A percentile compares a stretch with the other conserved stretches of the same genome.
phyloP scores from a whole-genome alignment of 1,140 invertebrate genomes.

The Drosophila bocqueti region DNA sequence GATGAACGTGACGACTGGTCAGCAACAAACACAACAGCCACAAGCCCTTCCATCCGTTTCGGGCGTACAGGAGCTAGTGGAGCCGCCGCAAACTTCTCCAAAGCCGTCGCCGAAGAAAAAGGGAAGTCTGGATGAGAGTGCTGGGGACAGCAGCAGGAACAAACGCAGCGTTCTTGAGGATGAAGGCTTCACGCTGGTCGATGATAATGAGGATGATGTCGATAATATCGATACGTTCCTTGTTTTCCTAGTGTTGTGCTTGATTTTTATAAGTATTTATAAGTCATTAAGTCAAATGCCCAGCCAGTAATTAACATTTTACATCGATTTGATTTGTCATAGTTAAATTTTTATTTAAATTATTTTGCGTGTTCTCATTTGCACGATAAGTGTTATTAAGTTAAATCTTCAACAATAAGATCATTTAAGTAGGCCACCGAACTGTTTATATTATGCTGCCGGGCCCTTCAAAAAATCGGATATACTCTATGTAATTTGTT shows the following conservation, averaged over 20 bases:
- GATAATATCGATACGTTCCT: slow-evolving; percentile 14
- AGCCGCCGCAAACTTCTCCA: slow-evolving; percentile 37
- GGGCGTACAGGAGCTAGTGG: slow-evolving; percentile 72
- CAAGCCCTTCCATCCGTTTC: slow-evolving; percentile 33
- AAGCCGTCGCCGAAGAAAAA: slow-evolving; percentile 8
- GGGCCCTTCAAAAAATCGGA: slow-evolving; percentile 68
- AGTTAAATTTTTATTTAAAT: slow-evolving; percentile 80
- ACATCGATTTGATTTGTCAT: slow-evolving; percentile 56
- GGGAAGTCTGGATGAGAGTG: slow-evolving; percentile 39
- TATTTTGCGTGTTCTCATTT: slow-evolving; percentile 74
- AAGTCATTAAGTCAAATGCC: background rate
- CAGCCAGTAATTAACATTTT: slow-evolving; percentile 21
- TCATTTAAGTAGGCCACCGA: slow-evolving; percentile 67
- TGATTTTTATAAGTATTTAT: slow-evolving; percentile 28
- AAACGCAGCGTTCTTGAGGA: slow-evolving; percentile 5
- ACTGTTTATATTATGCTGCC: slow-evolving; percentile 43
- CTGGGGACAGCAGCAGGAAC: slow-evolving; percentile 3
- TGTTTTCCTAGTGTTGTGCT: slow-evolving; percentile 29
- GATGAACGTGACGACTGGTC: slow-evolving; percentile 19
- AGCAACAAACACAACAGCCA: slow-evolving; percentile 14
- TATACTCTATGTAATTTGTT: slow-evolving; percentile 64
- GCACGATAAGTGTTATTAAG: slow-evolving; percentile 78
- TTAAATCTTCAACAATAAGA: slow-evolving; percentile 82
- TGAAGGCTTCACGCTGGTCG: slow-evolving; percentile 62
- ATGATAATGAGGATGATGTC: slow-evolving; percentile 48